phyloP scores from a whole-genome alignment of 2,113 vertebrate species.

The Ctenodactylus gundi region DNA sequence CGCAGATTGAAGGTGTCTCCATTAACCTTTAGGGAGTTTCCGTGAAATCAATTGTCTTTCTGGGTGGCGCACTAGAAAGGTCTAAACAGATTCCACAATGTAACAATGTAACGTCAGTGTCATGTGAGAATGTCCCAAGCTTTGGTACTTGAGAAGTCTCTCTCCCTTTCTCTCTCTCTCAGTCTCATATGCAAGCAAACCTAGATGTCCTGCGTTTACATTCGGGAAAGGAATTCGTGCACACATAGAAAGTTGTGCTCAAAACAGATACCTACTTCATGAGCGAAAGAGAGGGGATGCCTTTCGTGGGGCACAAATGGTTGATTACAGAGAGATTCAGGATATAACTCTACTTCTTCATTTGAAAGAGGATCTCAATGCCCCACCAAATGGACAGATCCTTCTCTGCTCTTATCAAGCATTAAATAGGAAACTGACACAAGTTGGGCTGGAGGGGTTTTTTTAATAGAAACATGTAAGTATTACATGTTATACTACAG shows the following conservation, averaged over 20 bases:
- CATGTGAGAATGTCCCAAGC: neutral
- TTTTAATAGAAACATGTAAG: neutral
- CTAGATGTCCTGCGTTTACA: neutral
- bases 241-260: too few relatives aligned
- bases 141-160: neutral
- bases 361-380: neutral
- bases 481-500: neutral
- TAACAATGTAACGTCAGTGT: too few relatives aligned
- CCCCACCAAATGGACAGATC: neutral
- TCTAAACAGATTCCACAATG: neutral
- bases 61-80: neutral
- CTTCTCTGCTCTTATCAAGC: neutral
- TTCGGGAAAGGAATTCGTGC: neutral
- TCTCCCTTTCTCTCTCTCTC: neutral
- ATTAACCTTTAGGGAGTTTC: neutral
- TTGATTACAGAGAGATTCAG: neutral
- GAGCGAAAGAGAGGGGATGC: neutral
- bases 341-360: neutral
- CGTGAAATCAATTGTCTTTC: neutral
- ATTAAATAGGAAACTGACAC: neutral
- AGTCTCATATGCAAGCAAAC: neutral
- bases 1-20: neutral
- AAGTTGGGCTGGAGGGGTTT: neutral
- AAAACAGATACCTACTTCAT: neutral
- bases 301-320: neutral